A percentile compares a stretch with the other conserved stretches of the same genome.
Conservation (phyloP, 2,888 invertebrate genomes). For the Drosophila sordidula region DNA sequence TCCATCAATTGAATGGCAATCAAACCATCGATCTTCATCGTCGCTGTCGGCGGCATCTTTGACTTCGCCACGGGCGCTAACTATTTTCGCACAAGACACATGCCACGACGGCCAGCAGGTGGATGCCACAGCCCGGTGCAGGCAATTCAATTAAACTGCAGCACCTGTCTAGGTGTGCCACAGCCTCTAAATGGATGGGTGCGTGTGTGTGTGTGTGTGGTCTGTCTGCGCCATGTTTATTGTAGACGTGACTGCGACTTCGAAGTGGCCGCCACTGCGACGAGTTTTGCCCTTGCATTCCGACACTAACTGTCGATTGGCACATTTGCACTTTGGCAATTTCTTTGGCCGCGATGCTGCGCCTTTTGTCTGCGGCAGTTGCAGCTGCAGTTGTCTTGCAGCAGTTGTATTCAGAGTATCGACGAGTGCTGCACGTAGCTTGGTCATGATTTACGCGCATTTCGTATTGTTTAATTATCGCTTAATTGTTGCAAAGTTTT, state of each 20-base stretch:
- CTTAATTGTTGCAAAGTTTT: constrained; percentile 74
- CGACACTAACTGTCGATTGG: constrained; percentile 70
- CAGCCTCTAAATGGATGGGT: constrained; percentile 9
- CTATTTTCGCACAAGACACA: constrained; percentile 27
- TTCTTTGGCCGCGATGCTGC: constrained; percentile 48
- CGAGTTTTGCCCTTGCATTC: constrained; percentile 37
- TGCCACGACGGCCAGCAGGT: neutral
- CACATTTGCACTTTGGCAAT: constrained; percentile 77
- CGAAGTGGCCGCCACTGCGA: constrained; percentile 15
- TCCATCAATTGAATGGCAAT: constrained; percentile 34
- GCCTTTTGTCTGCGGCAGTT: constrained; percentile 32
- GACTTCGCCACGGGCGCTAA: constrained; percentile 34
- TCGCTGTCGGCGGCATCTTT: constrained; percentile 36
- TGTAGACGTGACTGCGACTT: constrained; percentile 72
- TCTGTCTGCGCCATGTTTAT: constrained; percentile 60
- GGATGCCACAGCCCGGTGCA: neutral
- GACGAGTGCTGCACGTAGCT: constrained; percentile 32
- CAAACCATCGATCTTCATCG: constrained; percentile 66
- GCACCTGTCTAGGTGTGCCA: constrained; percentile 49
- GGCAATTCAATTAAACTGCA: constrained; percentile 75
- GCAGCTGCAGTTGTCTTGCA: constrained; percentile 20
- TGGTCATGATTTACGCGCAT: constrained; percentile 71
- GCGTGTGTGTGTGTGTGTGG: constrained; percentile 17
- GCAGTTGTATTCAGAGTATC: constrained; percentile 35
- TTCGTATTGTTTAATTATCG: constrained; percentile 75